Percentiles rank a stretch among this genome's conserved stretches.
Conservation (phyloP, 2,797 vertebrate species). For the Rhyacichthys aspro region DNA sequence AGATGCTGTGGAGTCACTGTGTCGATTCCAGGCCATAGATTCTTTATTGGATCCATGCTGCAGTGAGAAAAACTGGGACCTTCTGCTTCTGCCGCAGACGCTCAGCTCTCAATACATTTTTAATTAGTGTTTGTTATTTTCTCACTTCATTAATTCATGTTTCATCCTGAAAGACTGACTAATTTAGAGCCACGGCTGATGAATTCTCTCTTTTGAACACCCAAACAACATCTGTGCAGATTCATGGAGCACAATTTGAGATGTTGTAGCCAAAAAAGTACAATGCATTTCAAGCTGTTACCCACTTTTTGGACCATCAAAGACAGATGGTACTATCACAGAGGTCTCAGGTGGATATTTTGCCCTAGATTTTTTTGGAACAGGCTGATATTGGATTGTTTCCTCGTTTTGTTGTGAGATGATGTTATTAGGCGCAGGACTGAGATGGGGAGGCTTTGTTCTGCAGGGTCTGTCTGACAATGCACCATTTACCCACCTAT, state of each 20-base stretch:
- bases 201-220: neutral
- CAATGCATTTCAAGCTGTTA: neutral
- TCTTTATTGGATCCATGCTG: no score
- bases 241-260: neutral
- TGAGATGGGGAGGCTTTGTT: no score
- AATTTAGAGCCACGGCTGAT: neutral
- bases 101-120: constrained; percentile 8
- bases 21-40: no score
- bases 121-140: constrained; percentile 13
- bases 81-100: neutral
- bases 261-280: neutral
- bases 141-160: constrained; percentile 8
- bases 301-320: no score
- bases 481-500: no score
- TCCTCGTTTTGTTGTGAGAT: no score
- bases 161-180: constrained; percentile 3
- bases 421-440: no score
- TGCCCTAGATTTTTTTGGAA: no score
- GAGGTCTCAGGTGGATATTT: no score
- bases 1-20: constrained; percentile 18
- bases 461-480: no score
- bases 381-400: no score
- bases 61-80: neutral
- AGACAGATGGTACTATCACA: no score
- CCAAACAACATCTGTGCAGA: neutral